These are phyloP conservation scores for Acanthopagrus latus DNA, from an alignment of 2,797 vertebrate species.

Conservation along the genomic window DNA sequence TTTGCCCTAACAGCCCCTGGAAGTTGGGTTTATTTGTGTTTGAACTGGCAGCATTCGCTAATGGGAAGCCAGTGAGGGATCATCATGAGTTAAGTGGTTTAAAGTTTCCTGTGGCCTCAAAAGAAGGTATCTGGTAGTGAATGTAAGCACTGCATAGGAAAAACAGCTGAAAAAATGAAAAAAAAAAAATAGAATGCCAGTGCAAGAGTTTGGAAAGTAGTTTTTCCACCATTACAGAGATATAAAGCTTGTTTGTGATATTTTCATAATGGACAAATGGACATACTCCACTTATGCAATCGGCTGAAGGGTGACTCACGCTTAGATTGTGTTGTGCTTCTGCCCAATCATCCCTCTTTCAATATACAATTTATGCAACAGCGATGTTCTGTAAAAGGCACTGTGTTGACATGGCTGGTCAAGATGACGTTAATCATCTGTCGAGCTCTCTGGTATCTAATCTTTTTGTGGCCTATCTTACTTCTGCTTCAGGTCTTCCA, in stretches of 20 bases:
- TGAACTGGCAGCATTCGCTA: not conserved
- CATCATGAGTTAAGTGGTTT: not conserved
- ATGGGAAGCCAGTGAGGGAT: not conserved
- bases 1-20: not conserved
- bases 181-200: not conserved
- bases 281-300: not conserved
- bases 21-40: not conserved
- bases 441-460: not conserved
- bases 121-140: too few relatives aligned
- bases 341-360: not conserved
- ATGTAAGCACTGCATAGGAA: not conserved
- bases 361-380: not conserved
- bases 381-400: not conserved
- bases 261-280: constrained; percentile 27
- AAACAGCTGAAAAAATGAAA: not conserved
- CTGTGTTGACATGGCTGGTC: not conserved
- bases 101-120: too few relatives aligned
- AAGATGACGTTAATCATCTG: not conserved
- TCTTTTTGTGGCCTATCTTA: not conserved
- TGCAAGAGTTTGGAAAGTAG: not conserved
- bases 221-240: not conserved
- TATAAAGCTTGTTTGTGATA: not conserved
- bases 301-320: constrained; percentile 1
- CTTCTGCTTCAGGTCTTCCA: not conserved
- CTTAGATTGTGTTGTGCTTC: not conserved